These are phyloP conservation scores for Hyles lineata DNA, from an alignment of 2,888 invertebrate species.

Conservation along the genomic window DNA sequence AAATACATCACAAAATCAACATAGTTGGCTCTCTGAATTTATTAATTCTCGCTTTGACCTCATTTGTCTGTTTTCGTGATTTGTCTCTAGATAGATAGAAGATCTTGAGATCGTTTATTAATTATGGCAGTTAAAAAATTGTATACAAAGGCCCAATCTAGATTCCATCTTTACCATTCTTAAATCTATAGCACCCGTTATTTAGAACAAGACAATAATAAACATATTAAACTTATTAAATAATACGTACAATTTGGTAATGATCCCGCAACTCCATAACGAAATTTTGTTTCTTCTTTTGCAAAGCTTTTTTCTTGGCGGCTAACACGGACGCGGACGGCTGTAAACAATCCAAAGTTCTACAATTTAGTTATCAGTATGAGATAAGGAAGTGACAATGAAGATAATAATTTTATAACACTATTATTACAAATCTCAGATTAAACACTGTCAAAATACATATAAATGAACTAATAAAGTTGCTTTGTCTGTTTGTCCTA, in stretches of 20 bases:
- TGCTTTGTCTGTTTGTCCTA: background rate
- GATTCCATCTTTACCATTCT: no score
- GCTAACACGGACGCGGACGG: conserved; percentile 86
- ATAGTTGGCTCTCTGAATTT: no score
- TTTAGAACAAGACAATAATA: no score
- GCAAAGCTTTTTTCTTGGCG: conserved; percentile 87
- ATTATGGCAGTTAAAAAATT: no score
- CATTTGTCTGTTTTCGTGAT: no score
- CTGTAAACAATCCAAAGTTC: conserved; percentile 50
- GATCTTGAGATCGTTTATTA: no score
- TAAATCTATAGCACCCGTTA: no score
- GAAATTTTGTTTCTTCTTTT: conserved; percentile 81
- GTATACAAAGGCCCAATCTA: no score
- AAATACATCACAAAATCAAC: no score
- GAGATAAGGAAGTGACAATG: background rate
- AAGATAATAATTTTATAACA: conserved; percentile 1
- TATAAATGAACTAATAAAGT: background rate
- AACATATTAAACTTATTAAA: no score
- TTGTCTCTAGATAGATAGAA: no score
- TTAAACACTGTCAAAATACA: background rate
- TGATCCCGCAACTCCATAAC: conserved; percentile 85
- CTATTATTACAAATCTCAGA: background rate
- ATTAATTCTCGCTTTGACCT: no score
- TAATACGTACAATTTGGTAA: conserved; percentile 86
- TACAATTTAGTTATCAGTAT: background rate